These are phyloP conservation scores for Xiphophorus birchmanni DNA, from an alignment of 2,797 vertebrate genomes.

Conservation along the genomic window DNA sequence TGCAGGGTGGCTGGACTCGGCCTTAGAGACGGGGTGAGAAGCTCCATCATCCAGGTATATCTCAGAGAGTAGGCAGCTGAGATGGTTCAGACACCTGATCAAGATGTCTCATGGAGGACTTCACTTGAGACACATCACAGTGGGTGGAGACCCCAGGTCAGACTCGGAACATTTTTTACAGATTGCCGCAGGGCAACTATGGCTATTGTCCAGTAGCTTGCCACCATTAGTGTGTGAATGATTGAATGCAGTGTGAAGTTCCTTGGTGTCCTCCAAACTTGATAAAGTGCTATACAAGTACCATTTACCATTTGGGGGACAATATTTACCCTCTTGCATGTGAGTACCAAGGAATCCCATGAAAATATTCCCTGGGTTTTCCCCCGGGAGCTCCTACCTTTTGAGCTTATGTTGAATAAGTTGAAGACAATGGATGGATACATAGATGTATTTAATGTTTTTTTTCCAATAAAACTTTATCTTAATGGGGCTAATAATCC, in stretches of 20 bases:
- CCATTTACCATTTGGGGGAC: not conserved
- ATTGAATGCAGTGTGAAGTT: no score
- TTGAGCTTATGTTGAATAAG: not conserved
- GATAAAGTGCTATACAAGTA: no score
- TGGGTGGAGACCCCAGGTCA: not conserved
- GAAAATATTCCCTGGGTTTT: not conserved
- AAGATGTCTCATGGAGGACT: not conserved
- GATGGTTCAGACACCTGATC: not conserved
- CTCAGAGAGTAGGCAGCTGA: not conserved
- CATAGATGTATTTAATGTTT: slow-evolving; percentile 14
- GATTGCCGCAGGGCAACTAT: no score
- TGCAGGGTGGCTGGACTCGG: not conserved
- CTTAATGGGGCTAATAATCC: slow-evolving; percentile 15
- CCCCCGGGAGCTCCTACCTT: not conserved
- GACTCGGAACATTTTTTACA: not conserved
- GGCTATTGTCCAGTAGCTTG: no score
- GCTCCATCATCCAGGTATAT: not conserved
- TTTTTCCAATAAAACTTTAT: slow-evolving; percentile 26
- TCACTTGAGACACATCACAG: not conserved
- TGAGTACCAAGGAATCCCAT: not conserved
- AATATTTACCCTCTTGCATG: not conserved
- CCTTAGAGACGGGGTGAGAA: not conserved
- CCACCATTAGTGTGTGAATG: no score
- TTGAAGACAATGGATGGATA: not conserved
- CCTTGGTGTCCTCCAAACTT: no score